Percentiles rank a stretch among this genome's conserved stretches.
Evolutionary conservation across 2,113 vertebrate species (phyloP).

Genomic region (Oostethus manadensis): DNA sequence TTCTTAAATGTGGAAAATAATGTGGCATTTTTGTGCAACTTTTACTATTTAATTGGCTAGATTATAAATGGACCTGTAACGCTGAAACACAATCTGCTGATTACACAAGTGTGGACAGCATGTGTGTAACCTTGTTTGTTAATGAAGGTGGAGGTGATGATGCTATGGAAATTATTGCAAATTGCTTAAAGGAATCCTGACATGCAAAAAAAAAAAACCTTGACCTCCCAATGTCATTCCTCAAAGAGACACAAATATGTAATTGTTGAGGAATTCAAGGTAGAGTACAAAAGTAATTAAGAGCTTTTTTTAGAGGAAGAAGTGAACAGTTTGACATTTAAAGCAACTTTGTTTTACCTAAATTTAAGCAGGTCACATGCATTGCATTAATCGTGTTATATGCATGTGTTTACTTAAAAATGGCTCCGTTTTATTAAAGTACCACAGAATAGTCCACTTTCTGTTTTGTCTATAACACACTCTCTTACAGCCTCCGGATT

Average conservation of each 20-base stretch:
- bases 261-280: slow-evolving; percentile 52
- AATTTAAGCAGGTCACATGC: not conserved
- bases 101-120: slow-evolving; percentile 33
- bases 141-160: slow-evolving; percentile 68
- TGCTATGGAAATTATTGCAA: slow-evolving; percentile 77
- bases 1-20: slow-evolving; percentile 12
- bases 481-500: too few relatives aligned
- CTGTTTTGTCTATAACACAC: too few relatives aligned
- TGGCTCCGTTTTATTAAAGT: too few relatives aligned
- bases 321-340: not conserved
- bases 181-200: slow-evolving; percentile 73
- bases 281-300: slow-evolving; percentile 52
- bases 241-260: slow-evolving; percentile 58
- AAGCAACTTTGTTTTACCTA: slow-evolving; percentile 17
- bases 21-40: slow-evolving; percentile 19
- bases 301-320: not conserved
- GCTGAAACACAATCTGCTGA: slow-evolving; percentile 27
- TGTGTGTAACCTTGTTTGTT: slow-evolving; percentile 72
- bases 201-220: slow-evolving; percentile 67
- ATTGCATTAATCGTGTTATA: not conserved
- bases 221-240: slow-evolving; percentile 61
- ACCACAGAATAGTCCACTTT: too few relatives aligned
- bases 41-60: too few relatives aligned
- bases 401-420: not conserved
- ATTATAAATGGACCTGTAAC: slow-evolving; percentile 26